phyloP scores from a whole-genome alignment of 2,797 vertebrate species.

The Paratrypauchen microcephalus region DNA sequence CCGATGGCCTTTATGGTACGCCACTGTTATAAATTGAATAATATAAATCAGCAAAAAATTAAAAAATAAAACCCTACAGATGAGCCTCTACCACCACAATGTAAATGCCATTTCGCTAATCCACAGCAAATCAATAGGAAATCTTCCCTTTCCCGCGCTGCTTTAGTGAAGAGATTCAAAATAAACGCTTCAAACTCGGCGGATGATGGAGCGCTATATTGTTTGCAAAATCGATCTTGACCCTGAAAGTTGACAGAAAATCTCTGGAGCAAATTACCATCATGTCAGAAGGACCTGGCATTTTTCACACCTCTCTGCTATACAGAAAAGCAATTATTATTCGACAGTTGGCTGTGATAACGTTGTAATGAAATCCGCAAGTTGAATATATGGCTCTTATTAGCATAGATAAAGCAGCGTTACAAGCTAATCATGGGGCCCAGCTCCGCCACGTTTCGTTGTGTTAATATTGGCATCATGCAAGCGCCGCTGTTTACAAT shows the following conservation, averaged over 20 bases:
- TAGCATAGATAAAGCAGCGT: conserved; percentile 39
- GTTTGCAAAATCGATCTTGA: conserved; percentile 20
- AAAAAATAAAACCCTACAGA: conserved; percentile 11
- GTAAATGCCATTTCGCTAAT: background rate
- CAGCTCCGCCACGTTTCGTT: conserved; percentile 13
- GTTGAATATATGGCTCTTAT: conserved; percentile 44
- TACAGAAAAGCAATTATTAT: conserved; percentile 40
- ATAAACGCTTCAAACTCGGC: conserved; percentile 9
- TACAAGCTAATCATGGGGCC: conserved; percentile 28
- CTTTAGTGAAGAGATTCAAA: conserved; percentile 13
- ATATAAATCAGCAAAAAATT: background rate
- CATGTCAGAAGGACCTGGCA: conserved; percentile 11
- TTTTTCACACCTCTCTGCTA: conserved; percentile 27
- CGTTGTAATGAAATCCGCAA: conserved; percentile 38
- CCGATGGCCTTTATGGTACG: no score
- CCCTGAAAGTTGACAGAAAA: conserved; percentile 26
- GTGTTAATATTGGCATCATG: conserved; percentile 24
- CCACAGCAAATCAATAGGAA: conserved; percentile 7
- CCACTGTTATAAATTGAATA: no score
- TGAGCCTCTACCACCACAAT: background rate
- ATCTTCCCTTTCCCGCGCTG: background rate
- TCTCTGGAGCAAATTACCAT: conserved; percentile 33
- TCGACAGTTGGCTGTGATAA: conserved; percentile 30
- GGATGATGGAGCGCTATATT: conserved; percentile 2
- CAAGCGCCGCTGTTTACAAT: conserved; percentile 29